These are phyloP conservation scores for Drosophila burlai DNA, from an alignment of 1,140 invertebrate species.

Conservation along the genomic window DNA sequence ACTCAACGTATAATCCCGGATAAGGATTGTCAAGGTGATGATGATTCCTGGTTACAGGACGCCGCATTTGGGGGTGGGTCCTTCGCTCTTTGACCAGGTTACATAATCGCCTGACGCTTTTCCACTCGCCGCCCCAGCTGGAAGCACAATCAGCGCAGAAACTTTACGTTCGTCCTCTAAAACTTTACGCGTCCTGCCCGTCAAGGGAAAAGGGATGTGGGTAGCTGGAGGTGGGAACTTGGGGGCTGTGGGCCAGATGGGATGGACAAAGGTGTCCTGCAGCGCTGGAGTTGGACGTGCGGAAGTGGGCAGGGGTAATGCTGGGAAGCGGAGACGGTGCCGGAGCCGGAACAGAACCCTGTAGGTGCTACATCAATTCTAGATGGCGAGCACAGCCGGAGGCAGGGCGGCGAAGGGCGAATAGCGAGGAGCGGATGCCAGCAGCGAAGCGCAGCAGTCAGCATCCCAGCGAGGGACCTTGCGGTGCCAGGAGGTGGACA, in stretches of 20 bases:
- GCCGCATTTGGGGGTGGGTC: background rate
- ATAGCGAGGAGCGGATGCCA: constrained; percentile 28
- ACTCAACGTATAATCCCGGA: constrained; percentile 6
- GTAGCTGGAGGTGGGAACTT: constrained; percentile 11
- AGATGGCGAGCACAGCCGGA: constrained; percentile 59
- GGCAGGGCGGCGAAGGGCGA: constrained; percentile 23
- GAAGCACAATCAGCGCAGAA: constrained; percentile 70
- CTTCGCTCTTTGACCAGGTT: constrained; percentile 43
- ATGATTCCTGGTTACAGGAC: constrained; percentile 1
- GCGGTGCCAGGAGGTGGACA: constrained; percentile 34
- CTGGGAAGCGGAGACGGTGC: constrained; percentile 5
- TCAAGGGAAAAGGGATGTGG: constrained; percentile 12
- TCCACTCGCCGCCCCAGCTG: constrained; percentile 21
- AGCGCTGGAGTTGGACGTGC: constrained; percentile 59
- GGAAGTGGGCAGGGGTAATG: constrained; percentile 17
- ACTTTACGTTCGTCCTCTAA: constrained; percentile 75
- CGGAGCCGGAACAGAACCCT: constrained; percentile 33
- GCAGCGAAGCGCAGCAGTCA: constrained; percentile 29
- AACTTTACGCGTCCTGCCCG: constrained; percentile 68
- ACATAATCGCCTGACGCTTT: constrained; percentile 48
- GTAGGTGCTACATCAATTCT: constrained; percentile 82
- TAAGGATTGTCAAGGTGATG: constrained; percentile 11
- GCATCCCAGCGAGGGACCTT: constrained; percentile 61
- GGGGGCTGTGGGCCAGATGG: constrained; percentile 7
- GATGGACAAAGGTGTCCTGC: constrained; percentile 67